Base-by-base conservation (phyloP, 2,888 invertebrate genomes). In the Eupithecia dodoneata region DNA sequence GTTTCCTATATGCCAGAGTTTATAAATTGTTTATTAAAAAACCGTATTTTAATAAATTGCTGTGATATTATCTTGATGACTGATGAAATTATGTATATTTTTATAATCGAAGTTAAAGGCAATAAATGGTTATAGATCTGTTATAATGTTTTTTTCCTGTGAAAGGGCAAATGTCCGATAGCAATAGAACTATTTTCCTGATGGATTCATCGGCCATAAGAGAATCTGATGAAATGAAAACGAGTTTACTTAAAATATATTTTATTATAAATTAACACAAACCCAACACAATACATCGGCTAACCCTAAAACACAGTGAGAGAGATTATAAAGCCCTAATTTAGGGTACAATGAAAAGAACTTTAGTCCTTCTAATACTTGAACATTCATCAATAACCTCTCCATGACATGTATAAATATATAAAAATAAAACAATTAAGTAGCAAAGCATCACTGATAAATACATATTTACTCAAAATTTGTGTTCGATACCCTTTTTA, bases 321-420 rank as follows among this genome's bases (percentile, higher is more conserved):
- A 93, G 90, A 92, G 91, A 93, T 92, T 91, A 94, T 86, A 93
- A 92, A 92, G 92, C 95, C 94, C 95, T 94, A 95, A 95, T 95
- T 95, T 95, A 95, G 94, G 95, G 94, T 95, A 94, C 95, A 92
- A 92, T 90, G 91, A 91, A 92, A 94, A 94, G 95, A 93, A 94
- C 94, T 89, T 89, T 88, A 90, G 95, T 93, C 91, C 95, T 94
- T 94, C 89, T 93, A 94, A 94, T 94, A 94, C 93, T 93, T 91
- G 90, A 92, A 90, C 63, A 30, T 45, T 44, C 86, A 86, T 89
- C 87, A 88, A 86, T 88, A 86, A 74, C 85, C 85, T 81, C 79
- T 76, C 81, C 79, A 77, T 45, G 45, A 45, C 45, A 45, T 77
- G 78, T 80, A 82, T 79, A 80, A 78, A 80, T 78, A 79, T 78